Evolutionary conservation across 1,140 invertebrate genomes (phyloP).

Genomic region (Drosophila setifemur): DNA sequence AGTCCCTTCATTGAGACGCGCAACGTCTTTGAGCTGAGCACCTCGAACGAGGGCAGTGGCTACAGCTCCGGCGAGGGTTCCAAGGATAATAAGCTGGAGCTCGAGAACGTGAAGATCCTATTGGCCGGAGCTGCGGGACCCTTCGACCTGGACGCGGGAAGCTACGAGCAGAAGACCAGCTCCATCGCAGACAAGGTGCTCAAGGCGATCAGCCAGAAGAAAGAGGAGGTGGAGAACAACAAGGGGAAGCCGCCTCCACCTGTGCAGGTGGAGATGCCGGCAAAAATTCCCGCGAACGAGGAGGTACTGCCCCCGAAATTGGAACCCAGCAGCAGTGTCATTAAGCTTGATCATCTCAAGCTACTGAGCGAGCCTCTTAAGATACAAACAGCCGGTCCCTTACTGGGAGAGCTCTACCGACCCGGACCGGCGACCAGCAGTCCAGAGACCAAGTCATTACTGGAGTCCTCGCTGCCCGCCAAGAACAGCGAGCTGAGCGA

Average conservation of each 20-base stretch:
- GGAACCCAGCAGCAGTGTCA: background rate
- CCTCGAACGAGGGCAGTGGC: constrained; percentile 54
- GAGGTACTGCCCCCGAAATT: background rate
- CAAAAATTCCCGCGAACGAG: background rate
- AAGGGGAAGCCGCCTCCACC: constrained; percentile 35
- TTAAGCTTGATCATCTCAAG: constrained; percentile 35
- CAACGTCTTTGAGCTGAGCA: constrained; percentile 80
- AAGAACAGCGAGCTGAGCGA: constrained; percentile 85
- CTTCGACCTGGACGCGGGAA: constrained; percentile 72
- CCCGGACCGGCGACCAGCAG: constrained; percentile 49
- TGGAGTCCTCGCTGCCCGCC: constrained; percentile 81
- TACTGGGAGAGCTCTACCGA: constrained; percentile 35
- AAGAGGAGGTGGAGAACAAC: constrained; percentile 76
- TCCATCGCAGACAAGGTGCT: constrained; percentile 86
- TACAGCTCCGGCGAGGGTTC: constrained; percentile 81
- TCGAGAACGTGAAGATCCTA: constrained; percentile 83
- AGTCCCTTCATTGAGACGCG: constrained; percentile 83
- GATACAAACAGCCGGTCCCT: constrained; percentile 55
- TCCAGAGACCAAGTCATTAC: constrained; percentile 73
- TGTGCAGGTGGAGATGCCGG: background rate
- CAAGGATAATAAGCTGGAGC: constrained; percentile 83
- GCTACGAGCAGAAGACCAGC: constrained; percentile 80
- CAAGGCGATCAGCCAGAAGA: constrained; percentile 84
- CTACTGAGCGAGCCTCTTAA: constrained; percentile 60
- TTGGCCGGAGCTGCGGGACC: constrained; percentile 57